Base-by-base conservation (phyloP, 1,140 invertebrate species). In the Leptestheria dahalacensis region DNA sequence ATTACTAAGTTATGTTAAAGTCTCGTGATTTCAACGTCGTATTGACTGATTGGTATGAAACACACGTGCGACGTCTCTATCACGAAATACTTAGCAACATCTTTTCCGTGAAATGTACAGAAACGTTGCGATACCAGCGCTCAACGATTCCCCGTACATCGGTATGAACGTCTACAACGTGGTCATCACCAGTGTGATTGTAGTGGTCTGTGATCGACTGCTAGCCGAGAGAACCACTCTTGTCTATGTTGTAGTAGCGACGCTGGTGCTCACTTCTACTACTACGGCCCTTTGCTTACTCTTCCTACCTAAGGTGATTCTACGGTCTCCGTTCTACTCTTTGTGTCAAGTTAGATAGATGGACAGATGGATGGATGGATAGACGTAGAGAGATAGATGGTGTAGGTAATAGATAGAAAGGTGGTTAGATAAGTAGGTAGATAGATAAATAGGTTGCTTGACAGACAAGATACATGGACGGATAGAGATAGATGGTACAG, bases 121-220 rank as follows among this genome's bases (percentile, higher is more conserved):
- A 53, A 86, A 94, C 66, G 92, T 98, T 0, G 95, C 89, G 71
- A 93, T 97, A 65, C 87, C 91, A n/a, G 92, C 91, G 0, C 73
- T 98, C 10, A 97, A 98, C 70, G 95, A 98, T 72, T 95, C 91
- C 15, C 92, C 97, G 70, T 95, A 96, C 71, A 97, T 97, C 64
- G 88, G 87, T 2, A 82, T 93, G 68, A 91, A 86, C 63, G 89
- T 95, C 1, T 94, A 95, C 69, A 90, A 86, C 54, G 88, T 91
- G 1, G 87, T 94, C 15, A 86, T 93, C 59, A 90, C 86, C 26
- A 87, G 86, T 49, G 79, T 83, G 3, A 84, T 90, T 65, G 86
- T 91, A 1, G 86, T 92, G 0, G 84, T 87, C 0, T 73, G 91
- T 57, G 88, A 87, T 4, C 89, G 88, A 66, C 77, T 93, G 11